phyloP scores from a whole-genome alignment of 92 coral and sea anemone species.

The Desmophyllum pertusum region DNA sequence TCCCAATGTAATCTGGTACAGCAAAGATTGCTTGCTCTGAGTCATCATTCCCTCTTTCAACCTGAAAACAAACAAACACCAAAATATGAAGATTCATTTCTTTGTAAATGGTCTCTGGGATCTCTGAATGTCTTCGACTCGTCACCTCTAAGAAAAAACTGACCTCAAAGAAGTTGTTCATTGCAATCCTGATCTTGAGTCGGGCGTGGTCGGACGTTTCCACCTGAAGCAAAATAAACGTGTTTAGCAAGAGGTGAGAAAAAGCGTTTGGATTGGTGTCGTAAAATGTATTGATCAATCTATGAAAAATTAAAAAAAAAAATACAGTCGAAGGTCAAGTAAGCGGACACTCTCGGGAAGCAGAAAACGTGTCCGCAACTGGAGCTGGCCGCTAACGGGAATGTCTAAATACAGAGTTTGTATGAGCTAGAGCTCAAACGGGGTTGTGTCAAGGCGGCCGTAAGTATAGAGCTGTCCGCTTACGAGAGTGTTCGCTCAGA shows the following conservation, averaged over 20 bases:
- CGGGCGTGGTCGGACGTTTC: conserved; percentile 98
- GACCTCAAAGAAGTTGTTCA: conserved; percentile 93
- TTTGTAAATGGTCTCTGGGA: not conserved
- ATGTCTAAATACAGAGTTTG: too few species aligned
- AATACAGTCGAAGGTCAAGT: too few species aligned
- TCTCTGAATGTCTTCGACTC: too few species aligned
- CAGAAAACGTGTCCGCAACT: too few species aligned
- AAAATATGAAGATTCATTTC: not conserved
- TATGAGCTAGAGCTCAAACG: too few species aligned
- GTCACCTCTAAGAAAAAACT: not conserved
- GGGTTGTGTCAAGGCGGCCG: too few species aligned
- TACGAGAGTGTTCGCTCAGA: too few species aligned
- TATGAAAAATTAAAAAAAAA: not conserved
- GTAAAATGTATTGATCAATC: not conserved
- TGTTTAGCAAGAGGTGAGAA: not conserved
- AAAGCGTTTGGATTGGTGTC: too few species aligned
- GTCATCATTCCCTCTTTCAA: conserved; percentile 71
- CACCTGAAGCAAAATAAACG: conserved; percentile 55
- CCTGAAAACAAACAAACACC: conserved; percentile 20
- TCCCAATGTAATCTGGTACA: conserved; percentile 90
- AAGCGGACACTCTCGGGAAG: too few species aligned
- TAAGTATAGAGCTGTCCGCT: too few species aligned
- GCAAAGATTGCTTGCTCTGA: conserved; percentile 77
- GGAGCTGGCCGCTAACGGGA: too few species aligned
- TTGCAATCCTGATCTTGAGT: conserved; percentile 86